A percentile compares a stretch with the other conserved stretches of the same genome.
Conservation (phyloP, 2,888 invertebrate species). For the Ectropis crepuscularia region DNA sequence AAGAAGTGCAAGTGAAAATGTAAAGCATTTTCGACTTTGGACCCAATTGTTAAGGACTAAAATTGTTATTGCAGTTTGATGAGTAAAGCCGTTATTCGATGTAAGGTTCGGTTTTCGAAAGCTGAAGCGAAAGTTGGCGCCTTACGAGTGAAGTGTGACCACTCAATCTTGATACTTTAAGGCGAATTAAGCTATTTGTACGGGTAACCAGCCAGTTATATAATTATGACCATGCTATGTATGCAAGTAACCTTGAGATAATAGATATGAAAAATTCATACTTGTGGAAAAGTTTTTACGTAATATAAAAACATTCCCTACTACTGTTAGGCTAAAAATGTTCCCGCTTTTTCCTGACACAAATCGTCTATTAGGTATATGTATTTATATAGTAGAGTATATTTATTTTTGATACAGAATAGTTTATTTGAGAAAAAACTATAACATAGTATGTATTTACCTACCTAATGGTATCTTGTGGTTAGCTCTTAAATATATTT, state of each 20-base stretch:
- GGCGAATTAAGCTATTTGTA: slow-evolving; percentile 35
- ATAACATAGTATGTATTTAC: too few species aligned
- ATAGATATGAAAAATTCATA: slow-evolving; percentile 2
- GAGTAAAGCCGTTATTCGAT: slow-evolving; percentile 56
- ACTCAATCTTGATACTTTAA: slow-evolving; percentile 65
- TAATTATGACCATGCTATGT: slow-evolving; percentile 32
- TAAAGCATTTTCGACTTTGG: slow-evolving; percentile 30
- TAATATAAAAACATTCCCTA: not conserved
- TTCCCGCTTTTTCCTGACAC: too few species aligned
- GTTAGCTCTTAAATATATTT: too few species aligned
- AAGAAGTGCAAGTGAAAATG: slow-evolving; percentile 23
- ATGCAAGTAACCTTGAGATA: slow-evolving; percentile 16
- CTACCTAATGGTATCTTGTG: too few species aligned
- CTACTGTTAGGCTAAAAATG: not conserved
- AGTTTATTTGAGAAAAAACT: too few species aligned
- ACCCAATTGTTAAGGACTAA: slow-evolving; percentile 30
- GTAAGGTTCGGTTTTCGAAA: slow-evolving; percentile 74
- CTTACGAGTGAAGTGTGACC: slow-evolving; percentile 63
- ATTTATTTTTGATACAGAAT: too few species aligned
- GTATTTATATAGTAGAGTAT: too few species aligned
- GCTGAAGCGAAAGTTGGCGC: slow-evolving; percentile 78
- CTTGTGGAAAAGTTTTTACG: slow-evolving; percentile 13
- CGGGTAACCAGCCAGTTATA: slow-evolving; percentile 34
- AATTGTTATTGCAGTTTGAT: slow-evolving; percentile 36
- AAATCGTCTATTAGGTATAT: too few species aligned